These are phyloP conservation scores for Chlorops oryzae DNA, from an alignment of 1,140 invertebrate species.

Conservation along the genomic window DNA sequence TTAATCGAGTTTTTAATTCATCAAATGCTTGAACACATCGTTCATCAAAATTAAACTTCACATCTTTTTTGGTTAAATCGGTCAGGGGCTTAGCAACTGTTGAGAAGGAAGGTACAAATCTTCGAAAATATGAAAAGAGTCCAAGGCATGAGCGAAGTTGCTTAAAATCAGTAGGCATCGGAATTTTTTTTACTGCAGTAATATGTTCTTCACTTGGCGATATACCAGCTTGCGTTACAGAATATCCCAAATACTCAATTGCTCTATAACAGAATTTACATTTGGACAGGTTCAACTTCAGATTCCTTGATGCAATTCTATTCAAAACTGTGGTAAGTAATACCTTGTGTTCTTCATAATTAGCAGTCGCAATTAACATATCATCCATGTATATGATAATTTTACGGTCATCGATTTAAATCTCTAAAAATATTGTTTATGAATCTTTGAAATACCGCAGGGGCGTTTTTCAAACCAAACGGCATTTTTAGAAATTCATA, in stretches of 20 bases:
- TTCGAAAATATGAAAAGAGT: slow-evolving; percentile 13
- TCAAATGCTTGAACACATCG: no score
- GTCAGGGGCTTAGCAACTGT: no score
- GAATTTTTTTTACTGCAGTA: slow-evolving; percentile 12
- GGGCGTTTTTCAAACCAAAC: slow-evolving; percentile 22
- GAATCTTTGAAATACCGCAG: slow-evolving; percentile 6
- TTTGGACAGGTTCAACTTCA: slow-evolving; percentile 1
- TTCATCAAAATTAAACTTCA: no score
- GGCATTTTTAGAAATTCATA: slow-evolving; percentile 34
- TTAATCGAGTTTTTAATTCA: no score
- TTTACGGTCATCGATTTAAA: background rate
- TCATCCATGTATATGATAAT: slow-evolving; percentile 5
- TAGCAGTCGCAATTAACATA: background rate
- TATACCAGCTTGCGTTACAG: slow-evolving; percentile 6
- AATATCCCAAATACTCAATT: slow-evolving; percentile 17
- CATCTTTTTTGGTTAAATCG: no score
- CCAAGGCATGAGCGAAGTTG: slow-evolving; percentile 17
- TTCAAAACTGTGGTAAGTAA: background rate
- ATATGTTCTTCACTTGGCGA: slow-evolving; percentile 5
- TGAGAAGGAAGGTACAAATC: slow-evolving; percentile 10
- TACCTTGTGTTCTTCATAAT: background rate
- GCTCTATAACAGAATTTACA: slow-evolving; percentile 4
- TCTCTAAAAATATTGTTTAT: slow-evolving; percentile 4
- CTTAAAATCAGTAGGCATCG: slow-evolving; percentile 3
- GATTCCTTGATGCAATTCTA: slow-evolving; percentile 13